These are phyloP conservation scores for Tetragonisca angustula DNA, from an alignment of 2,888 invertebrate genomes.

Conservation along the genomic window DNA sequence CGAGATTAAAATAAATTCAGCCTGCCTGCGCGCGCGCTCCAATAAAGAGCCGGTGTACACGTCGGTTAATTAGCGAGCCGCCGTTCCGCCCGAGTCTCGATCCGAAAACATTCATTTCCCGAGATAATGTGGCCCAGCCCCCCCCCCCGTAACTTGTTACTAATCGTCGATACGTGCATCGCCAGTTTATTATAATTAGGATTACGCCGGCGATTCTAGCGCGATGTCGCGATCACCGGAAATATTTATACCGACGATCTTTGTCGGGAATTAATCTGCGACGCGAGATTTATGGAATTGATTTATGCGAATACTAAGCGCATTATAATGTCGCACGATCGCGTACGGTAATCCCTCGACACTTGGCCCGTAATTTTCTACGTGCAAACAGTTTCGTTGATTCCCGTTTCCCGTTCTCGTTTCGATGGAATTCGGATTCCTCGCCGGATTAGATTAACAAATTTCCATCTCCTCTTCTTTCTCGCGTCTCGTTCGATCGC, in stretches of 20 bases:
- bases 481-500: no score
- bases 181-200: conserved; percentile 50
- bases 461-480: no score
- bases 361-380: conserved; percentile 29
- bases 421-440: neutral
- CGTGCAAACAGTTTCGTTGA: conserved; percentile 15
- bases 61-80: conserved; percentile 34
- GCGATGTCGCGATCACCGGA: conserved; percentile 28
- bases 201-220: conserved; percentile 20
- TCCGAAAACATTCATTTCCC: conserved; percentile 39
- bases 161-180: conserved; percentile 37
- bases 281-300: conserved; percentile 40
- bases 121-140: conserved; percentile 22
- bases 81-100: neutral
- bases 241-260: conserved; percentile 50
- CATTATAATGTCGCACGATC: conserved; percentile 41
- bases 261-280: conserved; percentile 46
- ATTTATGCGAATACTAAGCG: conserved; percentile 45
- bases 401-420: neutral
- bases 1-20: conserved; percentile 26
- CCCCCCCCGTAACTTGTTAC: conserved; percentile 24
- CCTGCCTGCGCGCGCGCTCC: no score
- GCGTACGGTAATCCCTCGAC: conserved; percentile 27
- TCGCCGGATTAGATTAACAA: no score
- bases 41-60: conserved; percentile 20